Conservation (phyloP, 2,797 vertebrate species). For the Eurystomus glaucurus region DNA sequence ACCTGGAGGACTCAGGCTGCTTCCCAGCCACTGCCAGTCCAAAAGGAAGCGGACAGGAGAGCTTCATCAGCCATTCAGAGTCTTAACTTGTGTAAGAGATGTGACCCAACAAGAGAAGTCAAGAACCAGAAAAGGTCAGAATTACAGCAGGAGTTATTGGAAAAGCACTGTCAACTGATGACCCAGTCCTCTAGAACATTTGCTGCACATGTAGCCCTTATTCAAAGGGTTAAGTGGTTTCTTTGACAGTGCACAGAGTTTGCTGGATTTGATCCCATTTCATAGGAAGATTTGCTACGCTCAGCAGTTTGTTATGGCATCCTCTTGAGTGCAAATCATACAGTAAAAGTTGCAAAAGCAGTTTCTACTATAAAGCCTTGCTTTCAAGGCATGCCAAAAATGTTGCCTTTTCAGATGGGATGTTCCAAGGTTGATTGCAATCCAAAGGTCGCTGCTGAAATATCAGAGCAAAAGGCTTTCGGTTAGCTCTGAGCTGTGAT, state of each 20-base stretch:
- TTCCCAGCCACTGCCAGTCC: not conserved
- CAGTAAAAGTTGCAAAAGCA: slow-evolving; percentile 44
- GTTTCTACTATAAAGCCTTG: not conserved
- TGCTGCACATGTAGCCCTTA: not conserved
- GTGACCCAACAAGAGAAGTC: not conserved
- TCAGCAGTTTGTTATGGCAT: not conserved
- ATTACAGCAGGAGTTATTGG: not conserved
- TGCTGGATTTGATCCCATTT: not conserved
- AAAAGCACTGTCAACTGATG: not conserved
- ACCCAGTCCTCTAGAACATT: not conserved
- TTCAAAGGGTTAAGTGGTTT: not conserved
- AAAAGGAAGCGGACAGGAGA: not conserved
- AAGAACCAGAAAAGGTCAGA: not conserved
- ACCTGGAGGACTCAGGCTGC: not conserved
- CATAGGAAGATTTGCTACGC: not conserved
- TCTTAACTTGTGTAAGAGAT: not conserved
- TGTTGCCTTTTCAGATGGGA: slow-evolving; percentile 36
- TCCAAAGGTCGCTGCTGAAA: slow-evolving; percentile 33
- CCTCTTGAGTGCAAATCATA: not conserved
- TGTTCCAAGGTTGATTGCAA: slow-evolving; percentile 13
- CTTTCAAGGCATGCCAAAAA: slow-evolving; percentile 16
- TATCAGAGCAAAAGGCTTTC: not conserved
- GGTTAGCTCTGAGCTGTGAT: not conserved
- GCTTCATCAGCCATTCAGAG: not conserved
- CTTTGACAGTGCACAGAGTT: not conserved